These are phyloP conservation scores for Apotomis capreana DNA, from an alignment of 2,888 invertebrate species.

Conservation along the genomic window DNA sequence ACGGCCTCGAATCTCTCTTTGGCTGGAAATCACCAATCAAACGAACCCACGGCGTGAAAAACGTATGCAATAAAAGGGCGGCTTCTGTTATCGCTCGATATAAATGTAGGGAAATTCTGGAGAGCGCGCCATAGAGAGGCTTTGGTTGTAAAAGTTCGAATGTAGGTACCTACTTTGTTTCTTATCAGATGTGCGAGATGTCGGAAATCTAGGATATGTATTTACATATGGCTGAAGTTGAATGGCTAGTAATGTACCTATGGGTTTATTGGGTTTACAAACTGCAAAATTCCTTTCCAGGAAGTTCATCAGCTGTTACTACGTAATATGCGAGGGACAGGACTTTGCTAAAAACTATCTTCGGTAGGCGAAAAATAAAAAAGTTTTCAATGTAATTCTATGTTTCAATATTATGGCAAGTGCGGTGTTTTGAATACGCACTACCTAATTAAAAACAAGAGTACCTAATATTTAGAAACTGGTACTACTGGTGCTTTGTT, in stretches of 20 bases:
- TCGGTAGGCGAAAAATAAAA: not conserved
- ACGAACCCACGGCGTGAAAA: slow-evolving; percentile 10
- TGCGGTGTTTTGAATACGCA: too few relatives aligned
- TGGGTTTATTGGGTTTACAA: not conserved
- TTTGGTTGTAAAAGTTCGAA: slow-evolving; percentile 2
- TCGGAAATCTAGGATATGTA: not conserved
- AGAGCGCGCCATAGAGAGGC: not conserved
- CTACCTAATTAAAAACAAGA: too few relatives aligned
- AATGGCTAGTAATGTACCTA: not conserved
- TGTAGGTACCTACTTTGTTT: slow-evolving; percentile 1
- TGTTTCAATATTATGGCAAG: too few relatives aligned
- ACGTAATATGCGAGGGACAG: not conserved
- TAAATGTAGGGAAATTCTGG: slow-evolving; percentile 23
- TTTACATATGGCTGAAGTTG: not conserved
- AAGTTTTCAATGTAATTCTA: too few relatives aligned
- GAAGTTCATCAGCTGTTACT: not conserved
- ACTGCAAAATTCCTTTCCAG: not conserved
- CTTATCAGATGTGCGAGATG: slow-evolving; percentile 8
- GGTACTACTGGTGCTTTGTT: too few relatives aligned
- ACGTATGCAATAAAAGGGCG: slow-evolving; percentile 29
- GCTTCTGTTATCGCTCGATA: slow-evolving; percentile 23
- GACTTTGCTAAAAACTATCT: not conserved
- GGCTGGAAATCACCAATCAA: slow-evolving; percentile 34
- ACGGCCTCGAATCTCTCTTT: slow-evolving; percentile 25
- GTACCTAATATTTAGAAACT: too few relatives aligned